Evolutionary conservation across 2,888 invertebrate genomes (phyloP).

Genomic region (Lacanobia wlatinum): DNA sequence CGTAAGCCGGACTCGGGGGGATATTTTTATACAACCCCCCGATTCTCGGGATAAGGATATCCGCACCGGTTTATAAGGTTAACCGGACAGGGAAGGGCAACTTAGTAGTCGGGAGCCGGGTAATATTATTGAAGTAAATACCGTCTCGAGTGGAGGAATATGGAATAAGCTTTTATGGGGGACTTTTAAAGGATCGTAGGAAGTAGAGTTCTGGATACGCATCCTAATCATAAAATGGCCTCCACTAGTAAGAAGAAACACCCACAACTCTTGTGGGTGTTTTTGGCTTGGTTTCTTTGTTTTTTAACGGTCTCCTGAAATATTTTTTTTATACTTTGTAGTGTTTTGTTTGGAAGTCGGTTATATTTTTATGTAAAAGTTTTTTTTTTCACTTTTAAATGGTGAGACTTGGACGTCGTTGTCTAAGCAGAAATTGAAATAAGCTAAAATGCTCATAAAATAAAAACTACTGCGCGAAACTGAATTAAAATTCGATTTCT

Average conservation of each 20-base stretch:
- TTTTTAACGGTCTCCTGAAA: too few relatives aligned
- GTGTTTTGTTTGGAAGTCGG: too few relatives aligned
- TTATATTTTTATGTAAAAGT: too few relatives aligned
- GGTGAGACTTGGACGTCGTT: too few relatives aligned
- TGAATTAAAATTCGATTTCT: too few relatives aligned
- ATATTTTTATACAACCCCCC: slow-evolving; percentile 78
- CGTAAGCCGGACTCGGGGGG: slow-evolving; percentile 35
- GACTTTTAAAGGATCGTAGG: neutral
- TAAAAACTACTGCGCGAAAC: too few relatives aligned
- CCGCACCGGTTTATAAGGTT: slow-evolving; percentile 82
- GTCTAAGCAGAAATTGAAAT: too few relatives aligned
- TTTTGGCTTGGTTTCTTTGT: too few relatives aligned
- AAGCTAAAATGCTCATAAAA: too few relatives aligned
- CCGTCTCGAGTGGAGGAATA: neutral
- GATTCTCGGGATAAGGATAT: slow-evolving; percentile 83
- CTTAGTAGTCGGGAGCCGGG: slow-evolving; percentile 13
- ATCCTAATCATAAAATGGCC: neutral
- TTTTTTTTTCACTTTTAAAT: too few relatives aligned
- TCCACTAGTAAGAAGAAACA: neutral
- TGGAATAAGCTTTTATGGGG: slow-evolving; percentile 4
- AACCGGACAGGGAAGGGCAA: slow-evolving; percentile 71
- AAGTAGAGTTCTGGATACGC: neutral
- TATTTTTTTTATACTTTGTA: too few relatives aligned
- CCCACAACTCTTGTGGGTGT: too few relatives aligned
- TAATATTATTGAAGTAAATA: slow-evolving; percentile 20